Evolutionary conservation across 2,113 vertebrate genomes (phyloP), one percentile per base, ranked within the genome.

Genomic region (Colaptes auratus): DNA sequence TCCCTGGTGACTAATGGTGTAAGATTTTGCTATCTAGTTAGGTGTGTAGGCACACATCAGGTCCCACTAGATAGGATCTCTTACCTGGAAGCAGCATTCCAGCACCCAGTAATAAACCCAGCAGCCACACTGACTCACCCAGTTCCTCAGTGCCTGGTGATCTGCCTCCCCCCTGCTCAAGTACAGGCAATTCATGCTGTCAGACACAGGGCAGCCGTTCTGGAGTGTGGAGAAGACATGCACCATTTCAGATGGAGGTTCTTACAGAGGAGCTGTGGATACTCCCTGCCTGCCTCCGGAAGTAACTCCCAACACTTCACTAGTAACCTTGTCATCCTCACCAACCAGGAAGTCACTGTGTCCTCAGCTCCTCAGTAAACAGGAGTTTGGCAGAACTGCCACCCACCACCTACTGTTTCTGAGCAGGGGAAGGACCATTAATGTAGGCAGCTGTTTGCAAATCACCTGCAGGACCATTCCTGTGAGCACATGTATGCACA

Each of bases 21-120:
- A 92, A 93, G 75, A 89, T 75, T 95, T 36, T 87, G 85, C 95
- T 95, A 86, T 91, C 89, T 82, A 64, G 92, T 87, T 89, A 93
- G 95, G 92, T 93, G 92, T 93, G 94, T 92, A 96, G 96, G 92
- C 89, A 89, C 91, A 95, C 86, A 85, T 35, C 71, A 46, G 60
- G 42, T 87, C 82, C 64, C 93, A 77, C 36, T 53, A 92, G 89
- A 93, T 92, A 93, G 91, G 91, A 94, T 95, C 94, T 69, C 78
- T 88, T 86, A 91, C 89, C 94, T 94, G 91, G 93, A 96, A 96
- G 75, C 92, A 91, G 94, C 91, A 82, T 95, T 93, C 89, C 96
- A 85, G 64, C 72, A 39, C 20, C 28, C 44, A 31, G 17, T 2
- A 28, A 91, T 89, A 92, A 92, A 78, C 33, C 65, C 63, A 60